A percentile compares a stretch with the other conserved stretches of the same genome.
Conservation (phyloP, 53 echinoderm and acorn worm species). For the Zoroaster sp. region DNA sequence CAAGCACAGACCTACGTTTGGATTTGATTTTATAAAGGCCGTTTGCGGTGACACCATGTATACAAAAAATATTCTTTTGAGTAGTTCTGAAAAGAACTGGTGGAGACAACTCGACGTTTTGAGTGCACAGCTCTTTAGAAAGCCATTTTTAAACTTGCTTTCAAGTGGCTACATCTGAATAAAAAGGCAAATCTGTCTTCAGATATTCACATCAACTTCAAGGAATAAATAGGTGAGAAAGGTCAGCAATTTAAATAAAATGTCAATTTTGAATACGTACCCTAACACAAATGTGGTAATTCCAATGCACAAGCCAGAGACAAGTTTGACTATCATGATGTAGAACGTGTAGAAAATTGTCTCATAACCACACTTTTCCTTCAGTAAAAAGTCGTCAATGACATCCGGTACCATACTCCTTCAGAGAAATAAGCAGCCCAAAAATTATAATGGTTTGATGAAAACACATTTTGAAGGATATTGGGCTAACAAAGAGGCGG, state of each 20-base stretch:
- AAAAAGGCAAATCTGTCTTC: too few relatives aligned
- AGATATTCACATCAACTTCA: too few relatives aligned
- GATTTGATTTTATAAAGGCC: not conserved
- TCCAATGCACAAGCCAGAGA: conserved; percentile 76
- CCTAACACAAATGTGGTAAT: conserved; percentile 82
- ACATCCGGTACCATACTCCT: conserved; percentile 98
- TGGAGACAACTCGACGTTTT: too few relatives aligned
- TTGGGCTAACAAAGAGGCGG: not conserved
- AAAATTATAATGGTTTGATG: not conserved
- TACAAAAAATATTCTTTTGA: too few relatives aligned
- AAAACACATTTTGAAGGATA: too few relatives aligned
- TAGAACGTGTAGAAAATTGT: conserved; percentile 95
- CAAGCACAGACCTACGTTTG: too few relatives aligned
- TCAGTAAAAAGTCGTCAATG: conserved; percentile 88
- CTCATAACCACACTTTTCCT: conserved; percentile 85
- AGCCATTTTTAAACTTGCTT: too few relatives aligned
- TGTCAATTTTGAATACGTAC: conserved; percentile 76
- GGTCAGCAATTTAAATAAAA: too few relatives aligned
- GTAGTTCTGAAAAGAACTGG: too few relatives aligned
- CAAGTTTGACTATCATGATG: conserved; percentile 92
- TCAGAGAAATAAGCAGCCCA: not conserved
- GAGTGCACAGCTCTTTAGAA: too few relatives aligned
- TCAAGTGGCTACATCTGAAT: too few relatives aligned
- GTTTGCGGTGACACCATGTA: not conserved
- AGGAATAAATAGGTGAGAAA: too few relatives aligned